Conservation (phyloP, 1,140 invertebrate genomes). For the Schlechtendalia chinensis region DNA sequence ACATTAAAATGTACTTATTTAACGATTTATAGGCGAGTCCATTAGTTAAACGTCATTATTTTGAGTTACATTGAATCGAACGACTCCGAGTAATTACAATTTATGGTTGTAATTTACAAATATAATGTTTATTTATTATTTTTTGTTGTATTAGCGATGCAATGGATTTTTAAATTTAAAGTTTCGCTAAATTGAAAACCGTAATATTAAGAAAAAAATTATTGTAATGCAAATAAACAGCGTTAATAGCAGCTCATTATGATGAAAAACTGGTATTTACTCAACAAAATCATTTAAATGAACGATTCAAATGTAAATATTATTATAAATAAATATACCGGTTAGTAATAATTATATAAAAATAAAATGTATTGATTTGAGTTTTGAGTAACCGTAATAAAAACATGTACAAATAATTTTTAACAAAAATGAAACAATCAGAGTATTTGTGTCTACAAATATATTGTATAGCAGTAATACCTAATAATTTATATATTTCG, state of each 20-base stretch:
- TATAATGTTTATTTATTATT: too few relatives aligned
- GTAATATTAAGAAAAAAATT: not conserved
- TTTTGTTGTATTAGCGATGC: not conserved
- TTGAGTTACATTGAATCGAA: too few relatives aligned
- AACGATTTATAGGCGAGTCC: too few relatives aligned
- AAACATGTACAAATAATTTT: not conserved
- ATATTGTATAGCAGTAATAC: not conserved
- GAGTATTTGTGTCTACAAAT: not conserved
- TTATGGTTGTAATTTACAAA: too few relatives aligned
- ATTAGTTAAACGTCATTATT: too few relatives aligned
- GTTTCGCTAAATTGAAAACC: not conserved
- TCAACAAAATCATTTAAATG: not conserved
- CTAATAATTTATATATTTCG: not conserved
- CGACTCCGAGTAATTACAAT: too few relatives aligned
- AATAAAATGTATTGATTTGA: not conserved
- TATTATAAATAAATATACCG: too few relatives aligned
- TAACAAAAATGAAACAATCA: not conserved
- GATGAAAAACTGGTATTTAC: not conserved
- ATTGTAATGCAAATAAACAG: not conserved
- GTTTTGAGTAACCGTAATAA: not conserved
- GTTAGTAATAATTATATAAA: too few relatives aligned
- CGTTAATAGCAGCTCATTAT: not conserved
- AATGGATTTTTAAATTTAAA: not conserved
- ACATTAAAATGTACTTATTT: too few relatives aligned
- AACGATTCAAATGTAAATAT: too few relatives aligned